A percentile compares a stretch with the other conserved stretches of the same genome.
These are phyloP conservation scores for Eira barbara DNA, from an alignment of 2,113 vertebrate genomes.

Conservation along the genomic window DNA sequence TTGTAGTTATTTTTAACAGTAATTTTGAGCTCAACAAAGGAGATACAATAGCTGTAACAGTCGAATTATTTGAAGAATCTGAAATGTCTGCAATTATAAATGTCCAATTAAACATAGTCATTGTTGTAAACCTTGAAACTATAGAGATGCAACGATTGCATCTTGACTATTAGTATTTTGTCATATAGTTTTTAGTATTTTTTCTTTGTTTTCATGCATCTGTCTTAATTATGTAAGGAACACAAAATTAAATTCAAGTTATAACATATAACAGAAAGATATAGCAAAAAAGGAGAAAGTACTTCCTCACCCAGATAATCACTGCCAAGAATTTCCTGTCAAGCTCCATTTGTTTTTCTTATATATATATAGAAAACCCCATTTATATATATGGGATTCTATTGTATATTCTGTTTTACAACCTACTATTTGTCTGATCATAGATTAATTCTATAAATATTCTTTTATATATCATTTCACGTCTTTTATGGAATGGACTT, in stretches of 20 bases:
- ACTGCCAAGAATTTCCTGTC: background rate
- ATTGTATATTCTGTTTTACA: background rate
- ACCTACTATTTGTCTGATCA: background rate
- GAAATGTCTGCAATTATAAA: background rate
- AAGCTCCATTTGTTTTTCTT: background rate
- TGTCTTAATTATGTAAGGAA: slow-evolving; percentile 5
- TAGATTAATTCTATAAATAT: slow-evolving; percentile 11
- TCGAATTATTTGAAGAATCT: slow-evolving; percentile 26
- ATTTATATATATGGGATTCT: background rate
- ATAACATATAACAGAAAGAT: background rate
- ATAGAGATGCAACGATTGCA: background rate
- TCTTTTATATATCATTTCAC: background rate
- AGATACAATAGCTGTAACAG: background rate
- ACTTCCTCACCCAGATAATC: background rate
- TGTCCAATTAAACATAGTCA: slow-evolving; percentile 1
- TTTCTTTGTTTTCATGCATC: background rate
- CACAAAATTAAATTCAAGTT: background rate
- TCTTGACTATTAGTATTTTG: slow-evolving; percentile 11
- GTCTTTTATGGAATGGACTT: background rate
- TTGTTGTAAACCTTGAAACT: slow-evolving; percentile 14
- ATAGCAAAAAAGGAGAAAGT: background rate
- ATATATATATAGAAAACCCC: no score
- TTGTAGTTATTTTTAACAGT: slow-evolving; percentile 6
- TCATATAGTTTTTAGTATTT: background rate
- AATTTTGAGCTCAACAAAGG: background rate